These are phyloP conservation scores for Stomorhina lunata DNA, from an alignment of 2,888 invertebrate genomes.

Conservation along the genomic window DNA sequence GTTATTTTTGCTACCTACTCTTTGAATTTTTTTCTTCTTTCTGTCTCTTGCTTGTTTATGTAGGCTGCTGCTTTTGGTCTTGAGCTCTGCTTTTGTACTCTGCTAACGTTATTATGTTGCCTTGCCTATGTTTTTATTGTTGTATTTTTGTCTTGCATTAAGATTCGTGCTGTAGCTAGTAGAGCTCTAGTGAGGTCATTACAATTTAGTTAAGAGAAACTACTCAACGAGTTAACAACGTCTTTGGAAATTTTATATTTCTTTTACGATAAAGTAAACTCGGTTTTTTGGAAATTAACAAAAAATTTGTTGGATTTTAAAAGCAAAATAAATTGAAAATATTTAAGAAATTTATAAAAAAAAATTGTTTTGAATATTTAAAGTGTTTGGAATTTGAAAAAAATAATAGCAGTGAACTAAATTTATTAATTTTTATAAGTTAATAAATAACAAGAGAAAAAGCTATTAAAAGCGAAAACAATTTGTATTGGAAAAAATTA, in stretches of 20 bases:
- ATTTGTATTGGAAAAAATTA: neutral
- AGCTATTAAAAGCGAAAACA: slow-evolving; percentile 1
- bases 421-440: neutral
- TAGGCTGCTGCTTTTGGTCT: slow-evolving; percentile 6
- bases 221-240: slow-evolving; percentile 52
- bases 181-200: slow-evolving; percentile 47
- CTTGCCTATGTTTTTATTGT: neutral
- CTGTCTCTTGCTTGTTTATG: slow-evolving; percentile 1
- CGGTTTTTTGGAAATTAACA: no score
- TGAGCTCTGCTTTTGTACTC: neutral
- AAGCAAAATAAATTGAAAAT: neutral
- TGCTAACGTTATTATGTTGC: neutral
- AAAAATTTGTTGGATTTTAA: neutral
- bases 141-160: neutral
- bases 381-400: neutral
- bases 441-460: neutral
- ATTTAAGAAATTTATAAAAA: neutral
- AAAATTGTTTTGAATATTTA: neutral
- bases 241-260: neutral
- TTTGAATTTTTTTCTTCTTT: neutral
- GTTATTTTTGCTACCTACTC: slow-evolving; percentile 41
- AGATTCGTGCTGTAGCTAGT: slow-evolving; percentile 46
- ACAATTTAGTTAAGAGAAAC: slow-evolving; percentile 59
- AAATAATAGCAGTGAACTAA: neutral
- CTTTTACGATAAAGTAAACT: no score